Conservation (phyloP, 2,797 vertebrate genomes). For the Neomorphus geoffroyi region DNA sequence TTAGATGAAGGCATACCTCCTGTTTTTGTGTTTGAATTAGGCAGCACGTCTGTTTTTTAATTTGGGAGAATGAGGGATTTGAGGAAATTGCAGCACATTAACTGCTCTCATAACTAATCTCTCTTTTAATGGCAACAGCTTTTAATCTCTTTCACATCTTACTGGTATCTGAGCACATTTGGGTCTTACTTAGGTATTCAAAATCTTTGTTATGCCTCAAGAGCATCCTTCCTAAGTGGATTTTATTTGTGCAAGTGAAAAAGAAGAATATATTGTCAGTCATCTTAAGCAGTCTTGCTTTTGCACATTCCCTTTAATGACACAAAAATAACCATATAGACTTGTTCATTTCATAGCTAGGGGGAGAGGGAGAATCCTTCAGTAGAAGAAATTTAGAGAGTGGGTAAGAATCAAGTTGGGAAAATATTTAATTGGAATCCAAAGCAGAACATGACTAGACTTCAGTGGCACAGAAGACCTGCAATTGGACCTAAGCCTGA, state of each 20-base stretch:
- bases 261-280: conserved; percentile 6
- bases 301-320: background rate
- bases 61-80: conserved; percentile 23
- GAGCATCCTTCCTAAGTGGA: conserved; percentile 16
- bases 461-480: background rate
- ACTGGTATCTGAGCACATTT: conserved; percentile 9
- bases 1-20: background rate
- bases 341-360: background rate
- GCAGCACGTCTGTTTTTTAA: background rate
- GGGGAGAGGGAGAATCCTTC: background rate
- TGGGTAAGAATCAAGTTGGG: background rate
- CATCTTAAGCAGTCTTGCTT: background rate
- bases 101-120: conserved; percentile 18
- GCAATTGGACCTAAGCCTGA: background rate
- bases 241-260: conserved; percentile 16
- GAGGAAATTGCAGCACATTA: background rate
- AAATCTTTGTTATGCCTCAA: background rate
- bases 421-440: background rate
- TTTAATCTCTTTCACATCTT: conserved; percentile 42
- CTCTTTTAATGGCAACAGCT: conserved; percentile 6
- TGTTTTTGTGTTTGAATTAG: conserved; percentile 37
- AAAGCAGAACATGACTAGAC: background rate
- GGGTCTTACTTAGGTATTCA: background rate
- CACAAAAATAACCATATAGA: background rate
- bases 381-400: background rate